Percentiles rank a stretch among this genome's conserved stretches.
Conservation (phyloP, 1,140 invertebrate genomes). For the Eumeta japonica region DNA sequence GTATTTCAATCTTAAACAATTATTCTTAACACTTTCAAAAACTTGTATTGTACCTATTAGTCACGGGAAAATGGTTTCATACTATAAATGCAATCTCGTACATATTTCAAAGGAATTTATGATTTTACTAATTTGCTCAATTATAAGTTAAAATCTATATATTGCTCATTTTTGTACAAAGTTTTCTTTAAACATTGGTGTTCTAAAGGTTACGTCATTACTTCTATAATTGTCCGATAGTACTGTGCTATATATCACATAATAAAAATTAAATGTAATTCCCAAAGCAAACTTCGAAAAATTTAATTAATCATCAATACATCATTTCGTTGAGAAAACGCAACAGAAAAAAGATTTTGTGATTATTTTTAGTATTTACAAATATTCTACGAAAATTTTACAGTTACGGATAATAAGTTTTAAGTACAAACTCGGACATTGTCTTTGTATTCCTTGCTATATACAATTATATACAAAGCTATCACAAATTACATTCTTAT, state of each 20-base stretch:
- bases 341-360: too few relatives aligned
- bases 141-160: conserved; percentile 24
- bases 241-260: too few relatives aligned
- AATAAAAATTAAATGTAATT: neutral
- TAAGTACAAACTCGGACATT: conserved; percentile 47
- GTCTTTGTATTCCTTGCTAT: conserved; percentile 33
- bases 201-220: too few relatives aligned
- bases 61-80: too few relatives aligned
- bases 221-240: too few relatives aligned
- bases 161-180: conserved; percentile 56
- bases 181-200: conserved; percentile 53
- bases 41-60: neutral
- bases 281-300: neutral
- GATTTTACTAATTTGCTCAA: too few relatives aligned
- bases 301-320: too few relatives aligned
- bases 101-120: conserved; percentile 43
- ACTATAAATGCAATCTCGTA: too few relatives aligned
- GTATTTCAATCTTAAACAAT: conserved; percentile 18
- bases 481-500: conserved; percentile 54
- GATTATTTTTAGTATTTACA: too few relatives aligned
- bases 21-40: neutral
- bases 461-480: conserved; percentile 53
- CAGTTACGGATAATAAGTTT: too few relatives aligned
- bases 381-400: too few relatives aligned
- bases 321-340: too few relatives aligned